A percentile compares a stretch with the other conserved stretches of the same genome.
Evolutionary conservation across 2,797 vertebrate genomes (phyloP).

Genomic region (Notamacropus eugenii): DNA sequence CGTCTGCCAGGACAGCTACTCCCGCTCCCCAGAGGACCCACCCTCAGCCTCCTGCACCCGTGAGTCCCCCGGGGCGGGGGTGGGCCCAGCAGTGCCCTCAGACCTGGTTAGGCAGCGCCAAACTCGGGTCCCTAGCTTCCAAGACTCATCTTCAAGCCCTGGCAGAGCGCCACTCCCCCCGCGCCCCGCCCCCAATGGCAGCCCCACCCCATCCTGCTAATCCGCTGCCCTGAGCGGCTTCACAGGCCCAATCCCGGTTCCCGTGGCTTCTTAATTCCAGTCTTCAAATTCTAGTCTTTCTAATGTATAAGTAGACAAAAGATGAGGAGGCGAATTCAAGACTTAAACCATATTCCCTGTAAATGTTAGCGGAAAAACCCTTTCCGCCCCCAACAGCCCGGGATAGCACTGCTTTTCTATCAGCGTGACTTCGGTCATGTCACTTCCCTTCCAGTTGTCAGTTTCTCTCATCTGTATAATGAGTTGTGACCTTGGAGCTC

Average conservation of each 20-base stretch:
- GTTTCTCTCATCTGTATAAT: not conserved
- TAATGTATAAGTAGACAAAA: not conserved
- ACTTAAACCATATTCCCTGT: not conserved
- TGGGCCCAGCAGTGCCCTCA: not conserved
- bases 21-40: constrained; percentile 92
- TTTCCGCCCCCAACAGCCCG: no score
- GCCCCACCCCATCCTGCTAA: not conserved
- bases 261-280: not conserved
- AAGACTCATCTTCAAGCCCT: no score
- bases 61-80: constrained; percentile 77
- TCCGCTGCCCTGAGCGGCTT: no score
- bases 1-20: constrained; percentile 92
- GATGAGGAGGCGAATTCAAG: not conserved
- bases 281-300: not conserved
- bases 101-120: not conserved
- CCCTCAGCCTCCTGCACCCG: constrained; percentile 94
- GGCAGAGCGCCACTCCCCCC: not conserved
- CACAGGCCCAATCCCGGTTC: not conserved
- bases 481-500: not conserved
- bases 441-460: not conserved
- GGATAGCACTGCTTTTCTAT: not conserved
- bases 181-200: no score
- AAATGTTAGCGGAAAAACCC: not conserved
- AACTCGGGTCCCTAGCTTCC: not conserved
- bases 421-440: not conserved